Conservation (phyloP, 2,888 invertebrate species). For the Seira sanloemensis region DNA sequence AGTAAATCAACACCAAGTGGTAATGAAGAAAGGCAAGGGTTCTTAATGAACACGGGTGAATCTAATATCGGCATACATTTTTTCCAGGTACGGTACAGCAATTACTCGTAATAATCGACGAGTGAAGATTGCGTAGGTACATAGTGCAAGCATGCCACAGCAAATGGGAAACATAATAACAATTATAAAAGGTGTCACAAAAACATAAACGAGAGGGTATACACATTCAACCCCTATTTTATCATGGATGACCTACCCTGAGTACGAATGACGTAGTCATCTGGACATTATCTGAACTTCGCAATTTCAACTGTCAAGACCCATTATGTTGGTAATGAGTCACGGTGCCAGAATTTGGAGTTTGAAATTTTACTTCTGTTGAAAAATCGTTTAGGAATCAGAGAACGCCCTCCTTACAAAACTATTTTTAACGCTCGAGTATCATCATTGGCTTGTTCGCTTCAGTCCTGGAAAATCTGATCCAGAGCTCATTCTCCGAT, state of each 20-base stretch:
- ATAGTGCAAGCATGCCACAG: slow-evolving; percentile 3
- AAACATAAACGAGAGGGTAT: not conserved
- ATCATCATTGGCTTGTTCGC: too few relatives aligned
- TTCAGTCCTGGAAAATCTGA: too few relatives aligned
- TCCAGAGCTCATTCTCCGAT: too few relatives aligned
- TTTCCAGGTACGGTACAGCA: not conserved
- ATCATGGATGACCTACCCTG: slow-evolving; percentile 54
- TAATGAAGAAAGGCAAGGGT: not conserved
- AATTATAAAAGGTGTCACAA: not conserved
- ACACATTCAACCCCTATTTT: not conserved
- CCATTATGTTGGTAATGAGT: slow-evolving; percentile 49
- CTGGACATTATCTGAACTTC: slow-evolving; percentile 62
- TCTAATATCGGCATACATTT: not conserved
- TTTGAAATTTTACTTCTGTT: slow-evolving; percentile 68
- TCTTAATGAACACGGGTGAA: not conserved
- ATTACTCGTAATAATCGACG: not conserved
- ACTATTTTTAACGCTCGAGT: too few relatives aligned
- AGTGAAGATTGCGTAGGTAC: not conserved
- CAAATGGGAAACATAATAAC: not conserved
- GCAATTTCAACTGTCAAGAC: slow-evolving; percentile 67
- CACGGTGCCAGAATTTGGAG: slow-evolving; percentile 41
- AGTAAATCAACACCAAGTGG: too few relatives aligned
- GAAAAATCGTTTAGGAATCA: not conserved
- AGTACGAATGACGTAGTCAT: slow-evolving; percentile 61
- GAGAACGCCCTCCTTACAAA: too few relatives aligned